Percentiles rank a stretch among this genome's conserved stretches.
phyloP scores from a whole-genome alignment of 2,113 vertebrate species.

The Notothenia coriiceps region DNA sequence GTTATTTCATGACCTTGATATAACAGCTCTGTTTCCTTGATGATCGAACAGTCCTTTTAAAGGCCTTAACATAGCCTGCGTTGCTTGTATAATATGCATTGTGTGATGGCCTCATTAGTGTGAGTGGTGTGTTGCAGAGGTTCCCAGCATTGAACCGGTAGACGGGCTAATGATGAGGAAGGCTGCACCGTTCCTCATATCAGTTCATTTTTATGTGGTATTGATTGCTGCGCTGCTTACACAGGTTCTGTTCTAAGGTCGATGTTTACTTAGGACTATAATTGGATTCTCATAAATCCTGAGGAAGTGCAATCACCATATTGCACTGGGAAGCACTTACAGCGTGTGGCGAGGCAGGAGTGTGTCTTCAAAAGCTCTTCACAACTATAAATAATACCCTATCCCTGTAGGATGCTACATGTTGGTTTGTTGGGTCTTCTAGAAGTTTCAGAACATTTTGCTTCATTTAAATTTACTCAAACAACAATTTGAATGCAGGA shows the following conservation, averaged over 20 bases:
- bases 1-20: no score
- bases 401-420: background rate
- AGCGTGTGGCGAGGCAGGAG: background rate
- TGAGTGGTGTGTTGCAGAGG: background rate
- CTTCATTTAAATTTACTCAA: no score
- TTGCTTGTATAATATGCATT: background rate
- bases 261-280: constrained; percentile 46
- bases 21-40: background rate
- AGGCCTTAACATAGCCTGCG: background rate
- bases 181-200: constrained; percentile 7
- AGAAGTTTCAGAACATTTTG: no score
- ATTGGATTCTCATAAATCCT: constrained; percentile 59
- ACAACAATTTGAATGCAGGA: no score
- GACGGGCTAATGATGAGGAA: constrained; percentile 16
- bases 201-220: constrained; percentile 43
- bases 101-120: background rate
- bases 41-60: no score
- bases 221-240: constrained; percentile 33
- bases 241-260: constrained; percentile 28
- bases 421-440: background rate
- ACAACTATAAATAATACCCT: constrained; percentile 1
- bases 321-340: constrained; percentile 16
- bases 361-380: constrained; percentile 37
- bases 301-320: constrained; percentile 42
- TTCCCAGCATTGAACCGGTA: background rate